Evolutionary conservation across 2,797 vertebrate species (phyloP).

Genomic region (Acrossocheilus wenchowensis): DNA sequence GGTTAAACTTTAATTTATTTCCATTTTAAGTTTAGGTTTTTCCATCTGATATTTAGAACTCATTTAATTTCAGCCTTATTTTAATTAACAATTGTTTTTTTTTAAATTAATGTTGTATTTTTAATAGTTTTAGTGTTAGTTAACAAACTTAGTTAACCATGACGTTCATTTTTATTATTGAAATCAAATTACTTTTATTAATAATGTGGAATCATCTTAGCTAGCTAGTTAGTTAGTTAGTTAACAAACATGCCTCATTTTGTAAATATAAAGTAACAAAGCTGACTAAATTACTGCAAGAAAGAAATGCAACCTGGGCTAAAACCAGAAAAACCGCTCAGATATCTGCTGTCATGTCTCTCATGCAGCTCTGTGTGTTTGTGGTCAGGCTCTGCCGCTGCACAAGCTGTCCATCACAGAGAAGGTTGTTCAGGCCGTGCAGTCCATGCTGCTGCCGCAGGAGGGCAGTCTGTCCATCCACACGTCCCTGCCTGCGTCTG

Average conservation of each 20-base stretch:
- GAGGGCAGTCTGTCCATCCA: constrained; percentile 99
- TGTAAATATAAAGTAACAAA: not conserved
- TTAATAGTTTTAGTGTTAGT: not conserved
- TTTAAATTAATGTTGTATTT: not conserved
- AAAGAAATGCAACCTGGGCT: not conserved
- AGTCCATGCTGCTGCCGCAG: constrained; percentile 99
- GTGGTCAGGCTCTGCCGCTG: constrained; percentile 89
- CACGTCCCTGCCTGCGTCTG: constrained; percentile 95
- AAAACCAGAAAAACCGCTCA: not conserved
- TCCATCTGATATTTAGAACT: not conserved
- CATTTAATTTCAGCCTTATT: not conserved
- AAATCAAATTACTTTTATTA: not conserved
- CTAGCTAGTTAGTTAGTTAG: no score
- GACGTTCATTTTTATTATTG: no score
- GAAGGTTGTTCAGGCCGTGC: constrained; percentile 98
- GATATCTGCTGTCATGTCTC: constrained; percentile 41
- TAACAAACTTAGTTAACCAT: not conserved
- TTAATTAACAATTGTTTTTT: no score
- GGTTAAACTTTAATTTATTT: not conserved
- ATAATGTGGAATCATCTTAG: not conserved
- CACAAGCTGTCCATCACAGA: constrained; percentile 99
- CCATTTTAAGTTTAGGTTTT: not conserved
- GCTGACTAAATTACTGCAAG: not conserved
- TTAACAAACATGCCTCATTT: not conserved
- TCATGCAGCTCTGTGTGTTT: constrained; percentile 57